A percentile compares a stretch with the other conserved stretches of the same genome.
Conservation (phyloP, 2,113 vertebrate species). For the Eudyptes chrysolophus region DNA sequence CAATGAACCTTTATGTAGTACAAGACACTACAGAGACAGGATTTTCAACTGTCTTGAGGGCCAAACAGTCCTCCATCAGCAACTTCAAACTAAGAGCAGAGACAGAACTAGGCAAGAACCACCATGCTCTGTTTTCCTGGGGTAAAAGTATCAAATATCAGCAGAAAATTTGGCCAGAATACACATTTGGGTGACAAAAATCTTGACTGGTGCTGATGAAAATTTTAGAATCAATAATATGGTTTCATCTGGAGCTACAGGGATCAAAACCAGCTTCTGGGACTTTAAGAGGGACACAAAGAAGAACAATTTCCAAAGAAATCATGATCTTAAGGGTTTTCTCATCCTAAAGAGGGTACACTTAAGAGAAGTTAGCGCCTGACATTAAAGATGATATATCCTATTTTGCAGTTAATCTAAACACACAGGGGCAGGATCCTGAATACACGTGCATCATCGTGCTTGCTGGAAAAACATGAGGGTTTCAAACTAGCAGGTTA, state of each 20-base stretch:
- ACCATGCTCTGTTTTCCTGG: background rate
- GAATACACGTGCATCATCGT: rapidly evolving
- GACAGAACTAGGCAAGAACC: background rate
- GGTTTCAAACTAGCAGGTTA: background rate
- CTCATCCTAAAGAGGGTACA: background rate
- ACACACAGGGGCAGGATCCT: background rate
- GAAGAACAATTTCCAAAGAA: background rate
- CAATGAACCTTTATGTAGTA: background rate
- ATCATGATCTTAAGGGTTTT: background rate
- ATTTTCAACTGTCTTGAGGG: background rate
- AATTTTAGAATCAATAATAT: background rate
- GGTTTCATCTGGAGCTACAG: background rate
- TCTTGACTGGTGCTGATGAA: background rate
- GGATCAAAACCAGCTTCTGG: background rate
- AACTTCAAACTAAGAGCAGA: background rate
- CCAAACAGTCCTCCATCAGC: background rate
- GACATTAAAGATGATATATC: background rate
- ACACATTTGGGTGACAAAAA: background rate
- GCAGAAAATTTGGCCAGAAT: background rate
- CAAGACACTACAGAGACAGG: background rate
- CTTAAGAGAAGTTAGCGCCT: background rate
- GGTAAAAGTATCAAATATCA: background rate
- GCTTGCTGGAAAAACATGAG: background rate
- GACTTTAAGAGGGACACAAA: background rate
- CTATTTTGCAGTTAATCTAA: background rate